Conservation (phyloP, 2,797 vertebrate genomes). For the Bradypus variegatus region DNA sequence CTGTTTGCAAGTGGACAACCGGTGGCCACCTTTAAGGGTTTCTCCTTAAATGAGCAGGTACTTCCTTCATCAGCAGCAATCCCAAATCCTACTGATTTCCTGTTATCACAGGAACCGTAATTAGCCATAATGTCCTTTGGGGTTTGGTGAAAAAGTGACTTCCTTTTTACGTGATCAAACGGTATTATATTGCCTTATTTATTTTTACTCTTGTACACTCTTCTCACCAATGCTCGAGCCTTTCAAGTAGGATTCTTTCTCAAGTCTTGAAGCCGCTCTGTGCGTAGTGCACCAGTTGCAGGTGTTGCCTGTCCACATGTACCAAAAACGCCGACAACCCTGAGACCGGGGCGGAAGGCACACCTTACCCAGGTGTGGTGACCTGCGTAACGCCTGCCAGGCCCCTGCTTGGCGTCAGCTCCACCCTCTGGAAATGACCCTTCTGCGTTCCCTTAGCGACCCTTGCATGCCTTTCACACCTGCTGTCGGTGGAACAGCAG, state of each 20-base stretch:
- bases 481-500: slow-evolving; percentile 65
- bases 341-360: slow-evolving; percentile 31
- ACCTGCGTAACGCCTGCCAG: slow-evolving; percentile 66
- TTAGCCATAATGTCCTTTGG: slow-evolving; percentile 72
- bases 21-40: background rate
- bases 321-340: slow-evolving; percentile 58
- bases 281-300: slow-evolving; percentile 70
- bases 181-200: slow-evolving; percentile 81
- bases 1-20: background rate
- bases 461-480: slow-evolving; percentile 71
- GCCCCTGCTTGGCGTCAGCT: slow-evolving; percentile 64
- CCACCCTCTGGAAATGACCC: slow-evolving; percentile 61
- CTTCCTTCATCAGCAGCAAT: slow-evolving; percentile 61
- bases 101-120: slow-evolving; percentile 59
- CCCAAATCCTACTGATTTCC: slow-evolving; percentile 59
- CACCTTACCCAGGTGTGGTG: slow-evolving; percentile 57
- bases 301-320: slow-evolving; percentile 71
- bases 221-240: slow-evolving; percentile 71
- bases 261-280: slow-evolving; percentile 72
- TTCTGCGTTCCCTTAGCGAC: slow-evolving; percentile 59
- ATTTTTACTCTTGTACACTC: slow-evolving; percentile 76
- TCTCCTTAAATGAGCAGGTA: background rate
- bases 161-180: slow-evolving; percentile 72
- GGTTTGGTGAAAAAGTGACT: slow-evolving; percentile 67
- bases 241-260: slow-evolving; percentile 72